Evolutionary conservation across 2,113 vertebrate species (phyloP), one percentile per base, ranked within the genome.

Genomic region (Gila orcuttii): DNA sequence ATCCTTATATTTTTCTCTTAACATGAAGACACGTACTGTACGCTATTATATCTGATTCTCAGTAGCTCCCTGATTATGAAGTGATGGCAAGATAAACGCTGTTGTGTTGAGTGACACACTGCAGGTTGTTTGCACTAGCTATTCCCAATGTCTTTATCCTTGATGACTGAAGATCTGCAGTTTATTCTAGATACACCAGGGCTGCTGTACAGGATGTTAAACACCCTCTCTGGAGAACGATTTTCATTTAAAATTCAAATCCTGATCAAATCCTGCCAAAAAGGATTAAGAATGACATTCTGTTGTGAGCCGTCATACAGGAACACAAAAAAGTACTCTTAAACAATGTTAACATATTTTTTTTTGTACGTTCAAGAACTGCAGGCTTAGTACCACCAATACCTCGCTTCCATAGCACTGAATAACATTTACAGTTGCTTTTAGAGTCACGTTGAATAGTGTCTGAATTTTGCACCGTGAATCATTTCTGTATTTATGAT

Each of bases 121-220:
- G 28, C 19, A 62, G 64, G 23, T 66, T 85, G 73, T 85, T 87
- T 55, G 21, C 66, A 60, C 55, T 25, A 74, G 36, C 28, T 62
- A 7, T 76, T 76, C 5, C 33, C 39, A 36, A 31, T 59, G 25
- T 78, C 59, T 31, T 78, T 15, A 80, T 80, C 62, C 19, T 80
- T 6, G 42, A 59, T 75, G 78, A 62, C 57, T 62, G 36, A 50
- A 47, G 28, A 36, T 42, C 28, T 85, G 45, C 21, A 75, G 42
- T 33, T n/a, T 4, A 25, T 11, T 28, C 15, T 2, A 12, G 3
- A 80, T 28, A 66, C n/a, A 28, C 3, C 45, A 80, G 39, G n/a
- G 60, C n/a, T 69, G 42, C 19, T 82, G 42, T 82, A 50, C 42
- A 69, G 39, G 59, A 19, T 80, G 15, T 62, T 25, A 15, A 62